Evolutionary conservation across 2,888 invertebrate species (phyloP).

Genomic region (Sinelater perroti): DNA sequence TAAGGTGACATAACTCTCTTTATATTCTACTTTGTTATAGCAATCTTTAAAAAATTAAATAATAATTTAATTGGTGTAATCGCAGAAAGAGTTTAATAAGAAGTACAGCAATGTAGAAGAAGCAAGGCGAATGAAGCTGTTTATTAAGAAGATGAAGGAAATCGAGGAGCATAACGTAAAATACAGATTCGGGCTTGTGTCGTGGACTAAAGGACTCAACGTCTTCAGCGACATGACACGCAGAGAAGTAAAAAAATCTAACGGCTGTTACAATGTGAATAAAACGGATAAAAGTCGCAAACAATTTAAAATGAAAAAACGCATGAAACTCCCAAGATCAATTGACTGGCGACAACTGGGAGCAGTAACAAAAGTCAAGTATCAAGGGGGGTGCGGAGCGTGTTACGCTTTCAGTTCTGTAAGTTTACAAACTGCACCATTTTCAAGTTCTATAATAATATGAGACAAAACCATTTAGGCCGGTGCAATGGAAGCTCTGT

Average conservation of each 20-base stretch:
- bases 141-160: neutral
- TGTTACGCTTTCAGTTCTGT: conserved; percentile 93
- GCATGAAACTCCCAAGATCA: conserved; percentile 71
- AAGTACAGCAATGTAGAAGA: no score
- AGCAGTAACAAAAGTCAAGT: conserved; percentile 87
- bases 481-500: conserved; percentile 88
- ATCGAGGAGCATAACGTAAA: neutral
- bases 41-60: no score
- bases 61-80: no score
- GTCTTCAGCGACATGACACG: neutral
- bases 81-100: no score
- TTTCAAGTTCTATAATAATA: no score
- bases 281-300: no score
- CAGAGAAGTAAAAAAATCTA: no score
- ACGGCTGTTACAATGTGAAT: no score
- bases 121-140: neutral
- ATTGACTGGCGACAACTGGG: conserved; percentile 89
- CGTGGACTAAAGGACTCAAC: neutral
- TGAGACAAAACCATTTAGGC: conserved; percentile 68
- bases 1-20: no score
- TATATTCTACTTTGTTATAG: no score
- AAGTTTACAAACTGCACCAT: conserved; percentile 58
- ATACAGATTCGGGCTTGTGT: neutral
- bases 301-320: no score
- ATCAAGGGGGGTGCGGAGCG: conserved; percentile 90